These are phyloP conservation scores for Agrotis segetum DNA, from an alignment of 2,888 invertebrate species.

Conservation along the genomic window DNA sequence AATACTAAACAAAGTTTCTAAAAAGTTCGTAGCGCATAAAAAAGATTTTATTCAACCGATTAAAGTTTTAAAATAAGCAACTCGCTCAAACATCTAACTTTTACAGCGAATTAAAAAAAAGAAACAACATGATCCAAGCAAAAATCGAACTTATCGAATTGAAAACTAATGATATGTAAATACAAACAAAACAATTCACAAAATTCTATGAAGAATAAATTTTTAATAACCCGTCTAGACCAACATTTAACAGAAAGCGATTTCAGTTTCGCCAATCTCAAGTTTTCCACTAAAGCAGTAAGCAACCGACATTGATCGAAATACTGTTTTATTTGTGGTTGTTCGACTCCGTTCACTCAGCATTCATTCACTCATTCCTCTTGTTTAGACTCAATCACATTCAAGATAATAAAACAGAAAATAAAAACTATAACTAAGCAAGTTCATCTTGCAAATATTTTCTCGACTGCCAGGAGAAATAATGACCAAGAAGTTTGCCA, in stretches of 20 bases:
- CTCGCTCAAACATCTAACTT: background rate
- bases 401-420: constrained; percentile 81
- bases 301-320: constrained; percentile 77
- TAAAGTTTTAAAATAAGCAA: constrained; percentile 30
- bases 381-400: constrained; percentile 88
- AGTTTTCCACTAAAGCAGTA: constrained; percentile 80
- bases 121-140: constrained; percentile 14
- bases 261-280: constrained; percentile 82
- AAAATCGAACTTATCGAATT: constrained; percentile 16
- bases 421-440: constrained; percentile 86
- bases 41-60: constrained; percentile 34
- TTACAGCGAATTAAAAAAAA: constrained; percentile 17
- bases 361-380: constrained; percentile 80
- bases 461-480: constrained; percentile 78
- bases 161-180: constrained; percentile 44
- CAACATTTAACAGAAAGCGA: constrained; percentile 77
- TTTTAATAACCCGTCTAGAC: constrained; percentile 90
- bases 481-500: constrained; percentile 73
- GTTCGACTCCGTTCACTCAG: constrained; percentile 70
- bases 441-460: constrained; percentile 86
- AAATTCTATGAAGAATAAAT: constrained; percentile 83
- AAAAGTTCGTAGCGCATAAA: constrained; percentile 17
- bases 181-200: constrained; percentile 65
- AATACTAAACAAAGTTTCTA: background rate
- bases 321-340: constrained; percentile 82